Percentiles rank a stretch among this genome's conserved stretches.
Conservation (phyloP, 1,140 invertebrate species). For the Dreissena rostriformis region DNA sequence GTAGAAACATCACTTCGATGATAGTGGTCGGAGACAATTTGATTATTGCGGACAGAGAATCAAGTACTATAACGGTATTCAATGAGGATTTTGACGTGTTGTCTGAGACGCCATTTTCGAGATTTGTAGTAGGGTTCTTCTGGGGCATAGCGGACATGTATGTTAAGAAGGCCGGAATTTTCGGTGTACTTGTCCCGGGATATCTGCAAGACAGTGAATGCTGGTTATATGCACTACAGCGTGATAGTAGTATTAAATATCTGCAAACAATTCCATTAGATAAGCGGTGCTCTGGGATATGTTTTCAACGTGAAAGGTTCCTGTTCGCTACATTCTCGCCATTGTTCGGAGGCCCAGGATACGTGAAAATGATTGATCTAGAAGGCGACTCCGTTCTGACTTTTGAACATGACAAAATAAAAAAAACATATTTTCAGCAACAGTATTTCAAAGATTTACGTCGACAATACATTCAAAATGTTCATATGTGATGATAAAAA, state of each 20-base stretch:
- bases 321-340: constrained; percentile 1
- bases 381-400: neutral
- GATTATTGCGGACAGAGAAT: constrained; percentile 3
- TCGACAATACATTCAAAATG: constrained; percentile 7
- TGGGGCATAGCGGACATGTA: neutral
- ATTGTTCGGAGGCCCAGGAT: neutral
- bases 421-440: neutral
- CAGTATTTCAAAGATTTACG: neutral
- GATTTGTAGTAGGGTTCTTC: neutral
- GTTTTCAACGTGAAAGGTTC: constrained; percentile 1
- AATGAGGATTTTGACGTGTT: neutral
- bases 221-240: neutral
- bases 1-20: neutral
- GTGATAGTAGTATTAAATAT: neutral
- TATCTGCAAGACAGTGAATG: neutral
- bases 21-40: neutral
- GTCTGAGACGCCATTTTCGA: neutral
- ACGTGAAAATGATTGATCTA: neutral
- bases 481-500: neutral
- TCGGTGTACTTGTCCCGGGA: constrained; percentile 8
- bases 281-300: neutral
- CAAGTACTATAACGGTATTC: neutral
- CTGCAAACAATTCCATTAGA: neutral
- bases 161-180: neutral
- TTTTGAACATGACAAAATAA: neutral